Evolutionary conservation across 1,140 invertebrate genomes (phyloP).

Genomic region (Maconellicoccus hirsutus): DNA sequence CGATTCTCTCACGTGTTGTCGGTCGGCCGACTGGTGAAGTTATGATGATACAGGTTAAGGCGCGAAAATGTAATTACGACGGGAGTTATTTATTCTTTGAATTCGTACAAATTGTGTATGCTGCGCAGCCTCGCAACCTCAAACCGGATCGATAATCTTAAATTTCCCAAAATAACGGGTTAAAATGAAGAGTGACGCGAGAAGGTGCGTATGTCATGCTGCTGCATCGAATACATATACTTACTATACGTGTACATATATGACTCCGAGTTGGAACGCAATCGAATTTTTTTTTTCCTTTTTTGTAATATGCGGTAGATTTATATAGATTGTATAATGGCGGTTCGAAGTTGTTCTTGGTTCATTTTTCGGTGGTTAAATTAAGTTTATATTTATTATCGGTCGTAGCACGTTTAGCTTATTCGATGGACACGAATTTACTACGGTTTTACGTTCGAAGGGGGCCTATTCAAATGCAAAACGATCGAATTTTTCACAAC

Average conservation of each 20-base stretch:
- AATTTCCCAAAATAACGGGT: neutral
- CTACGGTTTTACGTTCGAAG: neutral
- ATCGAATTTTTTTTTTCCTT: neutral
- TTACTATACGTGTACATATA: no score
- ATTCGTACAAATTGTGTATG: neutral
- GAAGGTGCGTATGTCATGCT: no score
- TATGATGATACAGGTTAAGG: neutral
- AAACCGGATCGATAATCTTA: conserved; percentile 3
- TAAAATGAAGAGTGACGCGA: no score
- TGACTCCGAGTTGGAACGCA: neutral
- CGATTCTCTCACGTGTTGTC: neutral
- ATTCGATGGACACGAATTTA: neutral
- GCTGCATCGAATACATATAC: no score
- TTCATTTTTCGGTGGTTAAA: neutral
- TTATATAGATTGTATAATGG: neutral
- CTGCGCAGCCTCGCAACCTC: no score
- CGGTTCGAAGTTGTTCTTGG: neutral
- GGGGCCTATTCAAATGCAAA: neutral
- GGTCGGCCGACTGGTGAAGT: neutral
- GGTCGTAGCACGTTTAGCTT: neutral
- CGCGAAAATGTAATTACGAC: neutral
- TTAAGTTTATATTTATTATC: neutral
- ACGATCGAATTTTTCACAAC: neutral
- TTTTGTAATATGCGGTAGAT: neutral
- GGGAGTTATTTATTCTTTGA: neutral